phyloP scores from a whole-genome alignment of 2,797 vertebrate genomes.

The Mus caroli region DNA sequence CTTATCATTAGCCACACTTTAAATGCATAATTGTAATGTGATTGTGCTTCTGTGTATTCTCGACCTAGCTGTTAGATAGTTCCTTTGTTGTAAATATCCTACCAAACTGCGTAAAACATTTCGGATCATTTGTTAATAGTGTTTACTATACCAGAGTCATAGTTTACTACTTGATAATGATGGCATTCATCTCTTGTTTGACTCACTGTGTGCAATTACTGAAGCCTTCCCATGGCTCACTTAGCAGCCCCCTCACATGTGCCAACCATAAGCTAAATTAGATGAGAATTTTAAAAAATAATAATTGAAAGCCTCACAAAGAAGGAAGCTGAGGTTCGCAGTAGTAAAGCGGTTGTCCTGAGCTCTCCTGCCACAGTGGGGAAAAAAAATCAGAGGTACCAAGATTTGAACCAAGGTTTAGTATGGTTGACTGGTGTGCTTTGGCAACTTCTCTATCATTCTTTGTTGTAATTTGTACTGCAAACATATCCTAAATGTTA shows the following conservation, averaged over 20 bases:
- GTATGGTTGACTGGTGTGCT: neutral
- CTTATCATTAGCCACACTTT: neutral
- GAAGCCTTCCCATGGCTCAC: neutral
- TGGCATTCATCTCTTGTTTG: neutral
- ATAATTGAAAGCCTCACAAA: neutral
- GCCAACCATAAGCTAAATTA: conserved; percentile 14
- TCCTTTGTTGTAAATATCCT: conserved; percentile 52
- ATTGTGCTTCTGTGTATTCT: conserved; percentile 23
- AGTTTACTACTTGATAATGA: conserved; percentile 47
- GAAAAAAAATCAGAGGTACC: conserved; percentile 55
- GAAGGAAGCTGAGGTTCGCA: neutral
- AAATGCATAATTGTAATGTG: conserved; percentile 39
- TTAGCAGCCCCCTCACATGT: conserved; percentile 24
- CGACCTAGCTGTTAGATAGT: conserved; percentile 64
- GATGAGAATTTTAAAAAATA: conserved; percentile 49
- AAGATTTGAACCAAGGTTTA: conserved; percentile 19
- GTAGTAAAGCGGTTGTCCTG: conserved; percentile 26
- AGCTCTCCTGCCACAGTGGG: neutral
- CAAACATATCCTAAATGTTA: conserved; percentile 24
- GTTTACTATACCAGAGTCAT: conserved; percentile 52
- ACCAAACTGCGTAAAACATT: conserved; percentile 50
- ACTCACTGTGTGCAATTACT: neutral
- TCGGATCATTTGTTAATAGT: conserved; percentile 2
- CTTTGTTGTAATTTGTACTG: conserved; percentile 6
- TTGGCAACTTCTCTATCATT: neutral